phyloP scores from a whole-genome alignment of 2,888 invertebrate species.

The Nemotelus pantherinus region DNA sequence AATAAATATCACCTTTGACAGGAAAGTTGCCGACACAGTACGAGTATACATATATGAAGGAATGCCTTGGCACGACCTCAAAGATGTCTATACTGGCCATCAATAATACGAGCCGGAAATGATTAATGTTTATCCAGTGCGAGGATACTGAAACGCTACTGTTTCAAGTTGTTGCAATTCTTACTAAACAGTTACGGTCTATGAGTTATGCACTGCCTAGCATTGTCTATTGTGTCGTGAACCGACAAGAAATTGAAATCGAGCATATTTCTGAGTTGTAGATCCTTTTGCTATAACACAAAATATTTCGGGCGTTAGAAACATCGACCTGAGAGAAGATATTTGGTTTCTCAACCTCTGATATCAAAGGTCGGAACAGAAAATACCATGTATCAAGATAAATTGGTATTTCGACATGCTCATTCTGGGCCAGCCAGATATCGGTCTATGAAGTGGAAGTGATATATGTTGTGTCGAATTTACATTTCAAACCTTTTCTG shows the following conservation, averaged over 20 bases:
- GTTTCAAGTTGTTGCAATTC: background rate
- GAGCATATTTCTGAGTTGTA: background rate
- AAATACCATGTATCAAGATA: background rate
- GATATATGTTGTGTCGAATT: no score
- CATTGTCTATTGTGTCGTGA: background rate
- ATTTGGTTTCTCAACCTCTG: background rate
- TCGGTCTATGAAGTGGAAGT: no score
- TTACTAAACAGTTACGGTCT: background rate
- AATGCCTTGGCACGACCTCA: slow-evolving; percentile 13
- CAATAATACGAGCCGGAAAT: slow-evolving; percentile 9
- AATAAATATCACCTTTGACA: slow-evolving; percentile 35
- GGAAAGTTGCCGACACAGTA: slow-evolving; percentile 4
- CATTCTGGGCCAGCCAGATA: no score
- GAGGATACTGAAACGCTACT: background rate
- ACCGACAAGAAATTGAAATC: slow-evolving; percentile 11
- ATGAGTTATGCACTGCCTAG: background rate
- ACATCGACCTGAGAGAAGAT: slow-evolving; percentile 1
- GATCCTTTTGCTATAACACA: background rate
- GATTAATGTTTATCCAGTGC: slow-evolving; percentile 25
- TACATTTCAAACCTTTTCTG: no score
- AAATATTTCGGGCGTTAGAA: background rate
- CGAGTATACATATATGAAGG: background rate
- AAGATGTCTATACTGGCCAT: background rate
- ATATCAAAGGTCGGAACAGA: background rate
- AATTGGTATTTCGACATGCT: background rate